Base-by-base conservation (phyloP, 2,888 invertebrate species). In the Parasteatoda lunata region DNA sequence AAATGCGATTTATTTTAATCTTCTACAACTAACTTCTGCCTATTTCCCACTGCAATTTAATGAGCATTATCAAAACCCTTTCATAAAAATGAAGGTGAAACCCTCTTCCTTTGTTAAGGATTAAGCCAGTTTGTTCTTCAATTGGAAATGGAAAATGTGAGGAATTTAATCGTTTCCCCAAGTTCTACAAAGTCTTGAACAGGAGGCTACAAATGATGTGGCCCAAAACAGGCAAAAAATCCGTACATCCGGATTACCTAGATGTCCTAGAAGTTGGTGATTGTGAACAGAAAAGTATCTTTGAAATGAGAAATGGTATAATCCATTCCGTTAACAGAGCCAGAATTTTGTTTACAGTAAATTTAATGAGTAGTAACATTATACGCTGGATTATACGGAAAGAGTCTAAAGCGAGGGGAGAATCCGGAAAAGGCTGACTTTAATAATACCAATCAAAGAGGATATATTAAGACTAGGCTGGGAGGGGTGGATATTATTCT, bases 331-430 rank as follows among this genome's bases (percentile, higher is more conserved):
- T 77, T 73, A 52, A 72, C 54, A 48, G 52, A 79, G 47, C 49
- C 9, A 54, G 73, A 78, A 48, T 78, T 84, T 84, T 84, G 69
- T 84, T 79, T 84, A 75, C 78, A 68, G 64, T 45, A 64, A 78
- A 75, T 84, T 78, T 84, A 84, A 84, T 84, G 84, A 84, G 78
- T 79, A 78, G 84, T 49, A 78, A 79, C 75, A 77, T 84, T 84
- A 84, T 78, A 69, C 59, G 59, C 73, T 84, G 75, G 78, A 84
- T 84, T 79, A 78, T 59, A 64, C n/a, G 76, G 13, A 47, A 70
- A n/a, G 70, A 64, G 49, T 70, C 47, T 69, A n/a, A 75, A 59
- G n/a, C n/a, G 52, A 6, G 65, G 77, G 70, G 70, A 65, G 48
- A 15, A 51, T 75, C 47, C 15, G 4, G 64, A n/a, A 76, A 76